These are phyloP conservation scores for Pithys albifrons DNA, from an alignment of 2,113 vertebrate genomes.

Conservation along the genomic window DNA sequence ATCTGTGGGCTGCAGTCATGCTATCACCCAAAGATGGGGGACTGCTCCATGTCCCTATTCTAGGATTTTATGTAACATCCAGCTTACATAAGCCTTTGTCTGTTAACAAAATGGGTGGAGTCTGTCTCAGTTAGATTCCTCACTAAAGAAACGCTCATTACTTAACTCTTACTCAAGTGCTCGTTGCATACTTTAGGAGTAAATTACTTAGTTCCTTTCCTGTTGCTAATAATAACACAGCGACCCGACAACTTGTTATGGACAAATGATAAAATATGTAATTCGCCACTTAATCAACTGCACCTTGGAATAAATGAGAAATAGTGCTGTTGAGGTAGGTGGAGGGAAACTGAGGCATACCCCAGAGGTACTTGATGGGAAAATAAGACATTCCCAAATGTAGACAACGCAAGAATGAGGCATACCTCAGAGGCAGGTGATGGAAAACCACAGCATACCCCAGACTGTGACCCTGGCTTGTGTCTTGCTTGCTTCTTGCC, in stretches of 20 bases:
- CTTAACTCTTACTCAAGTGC: constrained; percentile 19
- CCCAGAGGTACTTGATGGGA: not conserved
- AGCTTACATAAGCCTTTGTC: constrained; percentile 64
- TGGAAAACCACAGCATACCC: not conserved
- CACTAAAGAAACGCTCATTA: not conserved
- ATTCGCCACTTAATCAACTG: not conserved
- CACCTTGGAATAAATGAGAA: not conserved
- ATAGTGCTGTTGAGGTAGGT: not conserved
- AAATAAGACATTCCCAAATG: not conserved
- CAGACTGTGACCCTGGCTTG: not conserved
- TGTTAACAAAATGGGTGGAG: constrained; percentile 42
- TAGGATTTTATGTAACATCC: constrained; percentile 45
- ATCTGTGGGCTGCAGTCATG: not conserved
- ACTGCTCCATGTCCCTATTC: not conserved
- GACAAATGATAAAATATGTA: not conserved
- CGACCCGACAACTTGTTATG: not conserved
- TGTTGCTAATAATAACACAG: not conserved
- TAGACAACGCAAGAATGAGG: not conserved
- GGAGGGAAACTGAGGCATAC: not conserved
- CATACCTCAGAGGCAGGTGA: not conserved
- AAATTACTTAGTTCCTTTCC: constrained; percentile 4
- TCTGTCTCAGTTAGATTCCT: not conserved
- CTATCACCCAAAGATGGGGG: constrained; percentile 1
- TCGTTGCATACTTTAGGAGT: not conserved
- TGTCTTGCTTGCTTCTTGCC: not conserved